phyloP scores from a whole-genome alignment of 2,113 vertebrate species.

The Thymallus thymallus region DNA sequence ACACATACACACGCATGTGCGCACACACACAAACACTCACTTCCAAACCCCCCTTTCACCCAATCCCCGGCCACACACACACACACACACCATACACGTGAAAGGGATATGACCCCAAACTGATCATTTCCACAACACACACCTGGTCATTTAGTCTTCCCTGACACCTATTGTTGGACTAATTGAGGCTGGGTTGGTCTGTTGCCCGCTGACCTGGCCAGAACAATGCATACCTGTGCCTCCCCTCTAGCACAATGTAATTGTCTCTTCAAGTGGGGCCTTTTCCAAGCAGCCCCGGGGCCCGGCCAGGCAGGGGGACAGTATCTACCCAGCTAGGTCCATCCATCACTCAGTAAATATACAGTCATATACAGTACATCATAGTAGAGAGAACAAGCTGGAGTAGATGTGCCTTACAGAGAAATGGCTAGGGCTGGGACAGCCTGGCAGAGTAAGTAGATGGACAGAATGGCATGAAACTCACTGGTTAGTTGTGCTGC shows the following conservation, averaged over 20 bases:
- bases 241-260: slow-evolving; percentile 62
- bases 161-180: slow-evolving; percentile 57
- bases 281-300: slow-evolving; percentile 30
- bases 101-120: slow-evolving; percentile 68
- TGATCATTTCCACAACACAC: slow-evolving; percentile 66
- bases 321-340: slow-evolving; percentile 39
- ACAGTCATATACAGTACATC: too few relatives aligned
- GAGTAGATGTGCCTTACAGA: too few relatives aligned
- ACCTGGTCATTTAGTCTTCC: slow-evolving; percentile 74
- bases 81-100: slow-evolving; percentile 37
- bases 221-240: slow-evolving; percentile 75
- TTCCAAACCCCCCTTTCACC: not conserved
- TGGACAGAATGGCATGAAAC: too few relatives aligned
- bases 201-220: slow-evolving; percentile 62
- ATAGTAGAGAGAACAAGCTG: too few relatives aligned
- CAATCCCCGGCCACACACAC: not conserved
- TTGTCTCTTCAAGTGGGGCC: slow-evolving; percentile 71
- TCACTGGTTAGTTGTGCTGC: not conserved
- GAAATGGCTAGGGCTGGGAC: too few relatives aligned
- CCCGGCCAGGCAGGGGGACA: slow-evolving; percentile 46
- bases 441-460: too few relatives aligned
- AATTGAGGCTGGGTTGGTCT: slow-evolving; percentile 58
- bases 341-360: slow-evolving; percentile 68
- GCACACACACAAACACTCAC: slow-evolving; percentile 22
- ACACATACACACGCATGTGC: not conserved